Base-by-base conservation (phyloP, 2,113 vertebrate genomes). In the Pseudolaguvia tuberculata region DNA sequence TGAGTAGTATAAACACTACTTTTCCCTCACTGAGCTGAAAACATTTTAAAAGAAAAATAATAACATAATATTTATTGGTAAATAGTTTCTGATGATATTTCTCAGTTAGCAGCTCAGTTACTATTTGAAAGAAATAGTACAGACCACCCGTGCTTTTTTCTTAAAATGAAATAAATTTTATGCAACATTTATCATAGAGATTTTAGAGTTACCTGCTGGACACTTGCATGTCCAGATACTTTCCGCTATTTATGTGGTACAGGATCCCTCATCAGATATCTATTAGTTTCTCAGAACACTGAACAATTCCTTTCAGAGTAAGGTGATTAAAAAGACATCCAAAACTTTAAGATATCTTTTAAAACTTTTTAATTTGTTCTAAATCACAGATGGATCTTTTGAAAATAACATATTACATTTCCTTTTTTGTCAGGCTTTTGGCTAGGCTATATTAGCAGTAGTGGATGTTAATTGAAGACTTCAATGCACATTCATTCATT, bases 381-480 rank as follows among this genome's bases (percentile, higher is more conserved):
- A 55, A 58, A 69, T 51, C 23, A 56, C 35, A 23, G 21, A 76
- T 66, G 81, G 70, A 18, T 31, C n/a, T 59, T 79, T 85, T 69
- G 31, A 35, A 75, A 29, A 80, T 81, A 81, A 82, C 79, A 83
- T 77, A 65, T 82, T 73, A 70, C 63, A 76, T 72, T 82, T 78
- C 70, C 80, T 79, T 35, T 70, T 31, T 0, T 11, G 51, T 31
- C 25, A n/a, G 14, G 8, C 12, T 63, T 45, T 42, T 23, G 35
- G 1, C 42, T 59, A 31, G 65, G 65, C 75, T 27, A 39, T 70
- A 71, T 69, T 45, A 66, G 58, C 73, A 71, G 18, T 48, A 29
- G 35, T 69, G 45, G 39, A 68, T 35, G n/a, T 21, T 59, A 13
- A 52, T 42, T 17, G 63, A 55, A 56, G 65, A 70, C 15, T 35